Evolutionary conservation across 2,888 invertebrate genomes (phyloP), one percentile per base, ranked within the genome.

Genomic region (Ectemnius cavifrons): DNA sequence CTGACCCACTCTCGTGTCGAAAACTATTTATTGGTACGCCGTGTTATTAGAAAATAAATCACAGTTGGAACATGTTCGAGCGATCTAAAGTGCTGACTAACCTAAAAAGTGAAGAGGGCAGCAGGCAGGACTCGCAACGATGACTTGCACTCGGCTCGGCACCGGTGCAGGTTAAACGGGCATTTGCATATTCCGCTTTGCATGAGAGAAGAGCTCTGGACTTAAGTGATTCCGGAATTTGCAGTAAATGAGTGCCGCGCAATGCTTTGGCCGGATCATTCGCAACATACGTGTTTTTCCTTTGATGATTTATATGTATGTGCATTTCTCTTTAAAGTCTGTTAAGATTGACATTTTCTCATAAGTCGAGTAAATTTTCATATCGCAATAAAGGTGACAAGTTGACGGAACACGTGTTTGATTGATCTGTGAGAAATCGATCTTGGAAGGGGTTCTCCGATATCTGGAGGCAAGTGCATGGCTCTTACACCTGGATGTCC

Each of bases 161-260:
- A 37, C 8, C 37, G 11, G 37, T 11, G 37, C 37, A 37, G 37
- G 52, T 52, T 16, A 52, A 52, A 16, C 52, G 16, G 14, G n/a
- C 52, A 52, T 52, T 52, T 52, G n/a, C 52, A 52, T 52, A 52
- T 52, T 52, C 52, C 16, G 4, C 16, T 52, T 52, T 52, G 52
- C 52, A 52, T 52, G 6, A 14, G 16, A 52, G 52, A 52, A 14
- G 16, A 4, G 13, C 52, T 6, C 37, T 52, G 16, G 11, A 52
- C 52, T 5, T 16, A 52, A 52, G 52, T 13, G n/a, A 14, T 52
- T 16, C 14, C 16, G 16, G 52, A 16, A 52, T 52, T 52, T 52
- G 52, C 52, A 4, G 14, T 52, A 14, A 52, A 52, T 52, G 52
- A 6, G 14, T 52, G n/a, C 2, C 16, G 37, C 37, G 16, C 52